phyloP scores from a whole-genome alignment of 2,888 invertebrate species.

The Polydrusus cervinus region DNA sequence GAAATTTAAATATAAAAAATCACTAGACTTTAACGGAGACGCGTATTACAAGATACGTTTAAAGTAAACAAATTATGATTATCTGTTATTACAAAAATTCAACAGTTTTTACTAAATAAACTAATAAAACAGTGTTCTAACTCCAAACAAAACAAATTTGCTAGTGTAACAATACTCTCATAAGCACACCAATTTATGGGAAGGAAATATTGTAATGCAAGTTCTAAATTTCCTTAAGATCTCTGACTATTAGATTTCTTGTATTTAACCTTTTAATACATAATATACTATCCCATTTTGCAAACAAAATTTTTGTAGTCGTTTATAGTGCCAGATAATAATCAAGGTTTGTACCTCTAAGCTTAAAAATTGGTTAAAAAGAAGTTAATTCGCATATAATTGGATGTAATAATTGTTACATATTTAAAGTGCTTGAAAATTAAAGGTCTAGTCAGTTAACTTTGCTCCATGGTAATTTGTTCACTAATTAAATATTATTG shows the following conservation, averaged over 20 bases:
- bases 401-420: no score
- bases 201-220: background rate
- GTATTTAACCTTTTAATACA: background rate
- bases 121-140: no score
- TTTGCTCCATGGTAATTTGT: no score
- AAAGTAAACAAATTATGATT: no score
- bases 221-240: conserved; percentile 1
- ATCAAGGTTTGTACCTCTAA: background rate
- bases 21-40: no score
- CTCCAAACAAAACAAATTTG: no score
- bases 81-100: background rate
- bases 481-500: no score
- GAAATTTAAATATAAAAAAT: no score
- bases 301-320: conserved; percentile 5
- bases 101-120: background rate
- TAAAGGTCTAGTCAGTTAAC: no score
- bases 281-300: background rate
- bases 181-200: conserved; percentile 3
- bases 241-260: background rate
- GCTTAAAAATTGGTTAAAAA: background rate
- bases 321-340: background rate
- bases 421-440: no score
- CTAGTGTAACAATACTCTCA: background rate
- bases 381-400: background rate
- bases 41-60: no score